phyloP scores from a whole-genome alignment of 2,888 invertebrate species.

The Schizotus pectinicornis region DNA sequence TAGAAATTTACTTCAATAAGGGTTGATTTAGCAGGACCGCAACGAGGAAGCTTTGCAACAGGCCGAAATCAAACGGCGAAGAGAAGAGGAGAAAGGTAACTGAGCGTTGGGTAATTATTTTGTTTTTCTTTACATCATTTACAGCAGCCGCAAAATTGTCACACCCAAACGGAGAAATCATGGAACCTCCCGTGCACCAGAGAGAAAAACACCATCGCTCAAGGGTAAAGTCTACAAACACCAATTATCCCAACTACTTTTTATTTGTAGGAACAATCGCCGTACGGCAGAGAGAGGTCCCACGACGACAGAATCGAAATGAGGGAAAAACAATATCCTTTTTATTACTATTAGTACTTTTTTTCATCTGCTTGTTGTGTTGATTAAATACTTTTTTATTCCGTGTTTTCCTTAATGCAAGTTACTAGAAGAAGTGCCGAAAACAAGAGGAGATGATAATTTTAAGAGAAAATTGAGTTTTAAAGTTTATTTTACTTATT shows the following conservation, averaged over 20 bases:
- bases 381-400: conserved; percentile 1
- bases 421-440: conserved; percentile 59
- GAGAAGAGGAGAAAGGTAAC: conserved; percentile 80
- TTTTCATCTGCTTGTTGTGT: conserved; percentile 1
- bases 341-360: conserved; percentile 48
- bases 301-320: conserved; percentile 78
- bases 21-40: conserved; percentile 65
- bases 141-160: conserved; percentile 64
- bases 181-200: conserved; percentile 64
- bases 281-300: conserved; percentile 73
- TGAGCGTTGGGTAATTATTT: conserved; percentile 28
- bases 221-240: conserved; percentile 63
- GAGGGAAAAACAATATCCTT: conserved; percentile 87
- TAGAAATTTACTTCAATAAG: not conserved
- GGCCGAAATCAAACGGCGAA: conserved; percentile 77
- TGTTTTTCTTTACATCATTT: conserved; percentile 24
- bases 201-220: conserved; percentile 79
- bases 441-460: conserved; percentile 58
- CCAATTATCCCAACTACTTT: not conserved
- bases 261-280: conserved; percentile 77
- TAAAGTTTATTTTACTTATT: conserved; percentile 12
- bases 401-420: conserved; percentile 53
- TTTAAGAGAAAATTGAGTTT: conserved; percentile 6
- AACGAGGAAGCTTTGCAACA: conserved; percentile 68
- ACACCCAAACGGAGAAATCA: conserved; percentile 79